phyloP scores from a whole-genome alignment of 2,797 vertebrate genomes.

The Enteromius argenteus region DNA sequence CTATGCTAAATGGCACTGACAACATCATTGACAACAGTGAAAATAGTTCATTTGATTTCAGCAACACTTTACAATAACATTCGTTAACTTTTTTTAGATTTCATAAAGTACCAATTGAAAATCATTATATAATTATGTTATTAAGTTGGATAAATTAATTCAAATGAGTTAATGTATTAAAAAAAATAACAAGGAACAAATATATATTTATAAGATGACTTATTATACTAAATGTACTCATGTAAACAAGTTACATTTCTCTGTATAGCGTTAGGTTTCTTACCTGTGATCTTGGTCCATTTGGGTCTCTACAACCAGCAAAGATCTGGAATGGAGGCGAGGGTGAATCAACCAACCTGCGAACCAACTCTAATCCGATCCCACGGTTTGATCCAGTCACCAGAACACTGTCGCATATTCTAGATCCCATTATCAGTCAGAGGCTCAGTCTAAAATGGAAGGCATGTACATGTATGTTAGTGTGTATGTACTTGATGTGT shows the following conservation, averaged over 20 bases:
- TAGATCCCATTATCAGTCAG: conserved; percentile 35
- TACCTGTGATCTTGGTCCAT: conserved; percentile 60
- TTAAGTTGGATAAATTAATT: background rate
- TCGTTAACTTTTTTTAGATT: background rate
- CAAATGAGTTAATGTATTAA: background rate
- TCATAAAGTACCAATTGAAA: background rate
- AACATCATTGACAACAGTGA: background rate
- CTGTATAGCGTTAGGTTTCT: background rate
- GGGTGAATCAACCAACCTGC: conserved; percentile 52
- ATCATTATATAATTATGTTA: background rate
- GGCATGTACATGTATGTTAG: conserved; percentile 7
- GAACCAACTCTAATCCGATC: conserved; percentile 64
- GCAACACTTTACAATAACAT: background rate
- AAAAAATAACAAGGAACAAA: background rate
- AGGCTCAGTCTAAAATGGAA: background rate
- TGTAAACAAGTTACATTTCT: background rate
- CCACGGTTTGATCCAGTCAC: conserved; percentile 70
- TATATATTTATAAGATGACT: background rate
- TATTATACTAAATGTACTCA: background rate
- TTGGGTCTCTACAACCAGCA: conserved; percentile 62
- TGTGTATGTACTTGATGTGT: conserved; percentile 12
- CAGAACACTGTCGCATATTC: conserved; percentile 58
- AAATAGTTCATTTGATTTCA: background rate
- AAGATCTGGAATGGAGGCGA: conserved; percentile 62
- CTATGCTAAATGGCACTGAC: background rate